Evolutionary conservation across 2,888 invertebrate species (phyloP), one percentile per base, ranked within the genome.

Genomic region (Pseudococcus jackbeardsleyi): DNA sequence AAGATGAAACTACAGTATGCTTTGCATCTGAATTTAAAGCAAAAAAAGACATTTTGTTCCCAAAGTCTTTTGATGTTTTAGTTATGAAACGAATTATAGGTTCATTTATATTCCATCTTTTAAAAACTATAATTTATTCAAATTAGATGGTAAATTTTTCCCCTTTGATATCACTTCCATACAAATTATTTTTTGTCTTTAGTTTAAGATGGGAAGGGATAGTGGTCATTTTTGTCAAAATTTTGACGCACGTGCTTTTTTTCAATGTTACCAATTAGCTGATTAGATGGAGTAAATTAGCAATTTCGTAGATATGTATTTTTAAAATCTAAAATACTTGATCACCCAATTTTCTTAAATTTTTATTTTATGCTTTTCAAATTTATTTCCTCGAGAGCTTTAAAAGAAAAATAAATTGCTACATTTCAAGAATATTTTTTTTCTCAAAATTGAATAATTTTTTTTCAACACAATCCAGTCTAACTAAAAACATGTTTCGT

Each of bases 71-170:
- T 82, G 42, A 82, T 46, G 79, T 42, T 19, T 17, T 17, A 46
- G 33, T 82, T 19, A 46, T 46, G 42, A 82, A 82, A 82, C 79
- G 46, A 82, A 82, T 46, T 82, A 82, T 46, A 19, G 79, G 46
- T 46, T 82, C 79, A 42, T 82, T 82, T 82, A 33, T 82, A 82
- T 46, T 82, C n/a, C 19, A 82, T 82, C 46, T 5, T 46, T 82
- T 46, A 82, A 82, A 77, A 82, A 82, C 46, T 46, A 46, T 82
- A 82, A 82, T 82, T 82, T 82, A 82, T 46, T 82, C 79, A 82
- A 82, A 82, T 46, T 82, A 46, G 33, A 82, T 82, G 79, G 12
- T 82, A 19, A 42, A 82, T 82, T 82, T 82, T 82, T 19, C 19
- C 4, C 33, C 46, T 82, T 82, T 82, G 46, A 46, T 12, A 46